Base-by-base conservation (phyloP, 1,140 invertebrate genomes). In the Trichonephila inaurata region DNA sequence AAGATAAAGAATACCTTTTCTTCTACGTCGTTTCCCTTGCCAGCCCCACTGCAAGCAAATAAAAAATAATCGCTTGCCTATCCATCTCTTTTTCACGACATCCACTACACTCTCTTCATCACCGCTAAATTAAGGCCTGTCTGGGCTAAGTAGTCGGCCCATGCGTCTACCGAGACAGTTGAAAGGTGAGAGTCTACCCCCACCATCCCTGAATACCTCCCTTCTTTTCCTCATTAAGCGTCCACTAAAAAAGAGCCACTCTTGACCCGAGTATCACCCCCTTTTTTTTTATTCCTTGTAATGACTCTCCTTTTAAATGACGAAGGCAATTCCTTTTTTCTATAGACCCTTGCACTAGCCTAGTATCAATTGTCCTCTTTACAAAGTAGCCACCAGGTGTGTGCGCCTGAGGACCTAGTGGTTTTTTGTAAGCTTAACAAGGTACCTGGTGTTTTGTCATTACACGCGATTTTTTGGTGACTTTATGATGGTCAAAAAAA, bases 101-200 rank as follows among this genome's bases (percentile, higher is more conserved):
- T 89, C 28, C n/a, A 44, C 62, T 40, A 69, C 66, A 89, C 88
- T 89, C 88, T 51, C 88, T 89, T 44, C 88, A 89, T 89, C 88
- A 89, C 88, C 72, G 88, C 64, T 89, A 89, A 89, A 89, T 89
- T 69, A 89, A 89, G 88, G 88, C 88, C 64, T 89, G 88, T 89
- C 88, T 33, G 33, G 72, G 88, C 40, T 89, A 89, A 89, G 88
- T 89, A 72, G 66, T 64, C n/a, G 12, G 16, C 40, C 88, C 62
- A 89, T 89, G 88, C 72, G 88, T 89, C 88, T 89, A 40, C 62
- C 88, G 14, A n/a, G n/a, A n/a, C n/a, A n/a, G n/a, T n/a, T n/a
- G n/a, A n/a, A n/a, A n/a, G n/a, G n/a, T n/a, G n/a, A 72, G 88
- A 89, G 64, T 7, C 21, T 44, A n/a, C n/a, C n/a, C n/a, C n/a